Evolutionary conservation across 1,140 invertebrate species (phyloP).

Genomic region (Hirudo medicinalis): DNA sequence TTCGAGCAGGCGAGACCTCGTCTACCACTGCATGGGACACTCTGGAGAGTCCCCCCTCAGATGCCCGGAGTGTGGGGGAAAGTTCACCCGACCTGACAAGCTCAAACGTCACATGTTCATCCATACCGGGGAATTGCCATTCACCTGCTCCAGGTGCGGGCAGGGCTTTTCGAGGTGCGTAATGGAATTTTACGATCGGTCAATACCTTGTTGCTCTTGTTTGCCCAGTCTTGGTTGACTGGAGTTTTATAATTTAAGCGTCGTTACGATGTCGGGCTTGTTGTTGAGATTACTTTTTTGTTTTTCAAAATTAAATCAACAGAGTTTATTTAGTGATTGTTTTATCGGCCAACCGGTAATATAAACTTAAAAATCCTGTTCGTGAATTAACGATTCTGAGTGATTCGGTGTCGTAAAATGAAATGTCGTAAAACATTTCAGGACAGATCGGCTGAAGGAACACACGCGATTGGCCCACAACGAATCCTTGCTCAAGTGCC

Average conservation of each 20-base stretch:
- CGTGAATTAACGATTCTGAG: too few relatives aligned
- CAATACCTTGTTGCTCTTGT: too few relatives aligned
- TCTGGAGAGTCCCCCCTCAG: not conserved
- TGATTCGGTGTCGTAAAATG: too few relatives aligned
- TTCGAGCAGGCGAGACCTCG: not conserved
- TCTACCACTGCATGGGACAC: not conserved
- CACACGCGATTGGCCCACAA: conserved; percentile 7
- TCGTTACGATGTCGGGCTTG: too few relatives aligned
- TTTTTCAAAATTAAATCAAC: too few relatives aligned
- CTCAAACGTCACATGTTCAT: conserved; percentile 4
- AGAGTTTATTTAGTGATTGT: too few relatives aligned
- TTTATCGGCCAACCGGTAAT: too few relatives aligned
- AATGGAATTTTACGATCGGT: not conserved
- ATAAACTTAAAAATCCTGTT: too few relatives aligned
- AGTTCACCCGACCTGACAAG: conserved; percentile 7
- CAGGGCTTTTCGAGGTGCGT: not conserved
- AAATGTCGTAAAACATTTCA: not conserved
- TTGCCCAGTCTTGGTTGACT: too few relatives aligned
- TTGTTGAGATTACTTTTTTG: too few relatives aligned
- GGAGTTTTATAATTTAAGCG: too few relatives aligned
- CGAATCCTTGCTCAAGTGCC: conserved; percentile 6
- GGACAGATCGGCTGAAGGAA: conserved; percentile 3
- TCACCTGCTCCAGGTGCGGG: conserved; percentile 7
- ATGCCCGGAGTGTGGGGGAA: not conserved
- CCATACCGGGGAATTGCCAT: not conserved